phyloP scores from a whole-genome alignment of 1,140 invertebrate species.

The Cotesia vestalis region DNA sequence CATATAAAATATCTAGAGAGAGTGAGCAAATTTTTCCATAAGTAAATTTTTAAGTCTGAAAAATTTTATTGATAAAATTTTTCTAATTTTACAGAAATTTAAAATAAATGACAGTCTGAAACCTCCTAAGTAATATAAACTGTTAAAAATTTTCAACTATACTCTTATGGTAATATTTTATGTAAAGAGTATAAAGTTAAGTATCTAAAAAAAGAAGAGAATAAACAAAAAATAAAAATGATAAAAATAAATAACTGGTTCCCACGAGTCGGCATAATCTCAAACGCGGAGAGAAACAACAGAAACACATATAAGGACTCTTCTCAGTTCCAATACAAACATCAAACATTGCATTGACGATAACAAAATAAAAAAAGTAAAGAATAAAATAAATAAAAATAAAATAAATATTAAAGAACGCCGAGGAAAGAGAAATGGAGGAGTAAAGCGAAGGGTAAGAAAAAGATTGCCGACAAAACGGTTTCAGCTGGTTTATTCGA shows the following conservation, averaged over 20 bases:
- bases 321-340: constrained; percentile 39
- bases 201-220: constrained; percentile 9
- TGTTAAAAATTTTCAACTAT: too few relatives aligned
- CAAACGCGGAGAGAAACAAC: constrained; percentile 36
- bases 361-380: constrained; percentile 29
- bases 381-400: constrained; percentile 12
- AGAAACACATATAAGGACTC: constrained; percentile 34
- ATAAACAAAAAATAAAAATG: constrained; percentile 16
- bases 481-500: constrained; percentile 1
- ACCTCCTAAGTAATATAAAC: too few relatives aligned
- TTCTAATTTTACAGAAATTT: too few relatives aligned
- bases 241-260: constrained; percentile 23
- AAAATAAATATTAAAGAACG: not conserved
- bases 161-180: constrained; percentile 22
- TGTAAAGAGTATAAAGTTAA: constrained; percentile 18
- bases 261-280: constrained; percentile 30
- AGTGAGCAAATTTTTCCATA: too few relatives aligned
- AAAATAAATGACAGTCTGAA: too few relatives aligned
- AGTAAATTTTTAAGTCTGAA: too few relatives aligned
- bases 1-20: too few relatives aligned
- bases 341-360: constrained; percentile 38
- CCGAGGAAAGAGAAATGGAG: constrained; percentile 13
- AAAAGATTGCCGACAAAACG: constrained; percentile 23
- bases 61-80: too few relatives aligned
- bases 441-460: constrained; percentile 21